Evolutionary conservation across 2,888 invertebrate genomes (phyloP).

Genomic region (Clunio marinus): DNA sequence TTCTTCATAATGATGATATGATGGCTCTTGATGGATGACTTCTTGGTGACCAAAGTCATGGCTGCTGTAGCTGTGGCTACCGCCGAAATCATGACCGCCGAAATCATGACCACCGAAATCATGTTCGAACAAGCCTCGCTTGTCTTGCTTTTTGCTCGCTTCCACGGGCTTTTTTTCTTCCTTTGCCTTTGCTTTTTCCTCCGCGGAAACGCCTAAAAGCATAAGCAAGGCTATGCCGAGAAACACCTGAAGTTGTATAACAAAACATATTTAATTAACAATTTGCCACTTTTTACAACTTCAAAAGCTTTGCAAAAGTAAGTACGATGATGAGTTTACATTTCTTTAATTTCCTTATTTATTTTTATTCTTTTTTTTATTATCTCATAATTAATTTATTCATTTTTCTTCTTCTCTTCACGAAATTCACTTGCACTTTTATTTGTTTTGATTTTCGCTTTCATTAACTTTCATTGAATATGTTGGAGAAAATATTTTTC

Average conservation of each 20-base stretch:
- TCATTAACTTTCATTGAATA: not conserved
- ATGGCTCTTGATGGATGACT: conserved; percentile 44
- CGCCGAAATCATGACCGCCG: conserved; percentile 56
- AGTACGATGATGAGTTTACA: too few relatives aligned
- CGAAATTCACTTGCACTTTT: conserved; percentile 5
- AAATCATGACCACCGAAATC: conserved; percentile 56
- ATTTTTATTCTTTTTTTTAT: not conserved
- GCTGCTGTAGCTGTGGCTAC: conserved; percentile 45
- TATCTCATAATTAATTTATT: not conserved
- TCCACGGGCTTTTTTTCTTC: conserved; percentile 34
- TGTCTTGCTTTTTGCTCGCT: conserved; percentile 66
- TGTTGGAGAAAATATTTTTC: too few relatives aligned
- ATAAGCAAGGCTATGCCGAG: conserved; percentile 27
- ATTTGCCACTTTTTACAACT: not conserved
- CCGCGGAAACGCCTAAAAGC: conserved; percentile 27
- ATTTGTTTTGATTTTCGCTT: not conserved
- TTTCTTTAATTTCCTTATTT: not conserved
- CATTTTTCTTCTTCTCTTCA: not conserved
- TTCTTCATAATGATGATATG: conserved; percentile 54
- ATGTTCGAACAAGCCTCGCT: conserved; percentile 60
- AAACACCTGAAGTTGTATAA: conserved; percentile 37
- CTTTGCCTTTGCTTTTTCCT: conserved; percentile 43
- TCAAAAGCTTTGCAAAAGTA: not conserved
- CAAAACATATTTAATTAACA: too few relatives aligned
- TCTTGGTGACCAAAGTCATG: conserved; percentile 36